Evolutionary conservation across 1,140 invertebrate species (phyloP), one percentile per base, ranked within the genome.

Genomic region (Sinella curviseta): DNA sequence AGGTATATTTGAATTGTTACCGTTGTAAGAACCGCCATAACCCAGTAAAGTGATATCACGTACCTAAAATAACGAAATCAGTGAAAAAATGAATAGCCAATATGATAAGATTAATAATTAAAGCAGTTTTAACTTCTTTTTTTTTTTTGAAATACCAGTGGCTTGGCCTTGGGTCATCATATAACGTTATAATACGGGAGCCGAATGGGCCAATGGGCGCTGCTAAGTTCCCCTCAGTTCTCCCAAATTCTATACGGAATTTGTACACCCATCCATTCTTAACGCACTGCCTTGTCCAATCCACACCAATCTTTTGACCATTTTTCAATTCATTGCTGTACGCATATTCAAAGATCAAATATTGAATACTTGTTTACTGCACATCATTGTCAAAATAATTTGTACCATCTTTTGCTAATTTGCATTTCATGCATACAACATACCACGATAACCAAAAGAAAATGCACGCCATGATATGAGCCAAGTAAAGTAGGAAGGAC

Each of bases 141-240:
- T n/a, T 26, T 60, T 60, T n/a, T n/a, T n/a, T n/a, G n/a, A n/a
- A n/a, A 26, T 60, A 60, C 65, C 65, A 70, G 24, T 70, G 65
- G 24, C 65, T 70, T 4, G 65, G 65, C 1, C 30, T 30, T 12
- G 26, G 2, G 31, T 70, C 65, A 1, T 70, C 24, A 33, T 70
- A 70, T 16, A 70, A n/a, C n/a, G n/a, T n/a, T n/a, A n/a, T n/a
- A n/a, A n/a, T n/a, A n/a, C n/a, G n/a, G n/a, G n/a, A n/a, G n/a
- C n/a, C n/a, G n/a, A n/a, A n/a, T n/a, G n/a, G 65, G 65, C 8
- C 26, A 31, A 3, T 12, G 65, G 12, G 26, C 55, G 31, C 31
- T 33, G 31, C 24, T 30, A 3, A 3, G 8, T 16, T 14, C 26
- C 26, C 26, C 26, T 4, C 24, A 26, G 57, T 65, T n/a, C 31